Evolutionary conservation across 2,888 invertebrate genomes (phyloP).

Genomic region (Euzophera pinguis): DNA sequence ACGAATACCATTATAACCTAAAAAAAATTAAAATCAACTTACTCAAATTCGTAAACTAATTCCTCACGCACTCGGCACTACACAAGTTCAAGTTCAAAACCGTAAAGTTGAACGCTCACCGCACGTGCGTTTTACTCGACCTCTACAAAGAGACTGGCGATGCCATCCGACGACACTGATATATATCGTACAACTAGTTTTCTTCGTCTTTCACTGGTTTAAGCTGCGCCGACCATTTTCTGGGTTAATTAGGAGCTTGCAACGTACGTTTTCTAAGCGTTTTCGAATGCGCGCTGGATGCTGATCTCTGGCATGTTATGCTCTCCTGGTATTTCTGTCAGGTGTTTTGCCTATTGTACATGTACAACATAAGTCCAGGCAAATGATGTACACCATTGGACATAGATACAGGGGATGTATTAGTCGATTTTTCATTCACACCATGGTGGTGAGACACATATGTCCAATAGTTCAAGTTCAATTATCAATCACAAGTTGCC

Average conservation of each 20-base stretch:
- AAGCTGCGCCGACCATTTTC: constrained; percentile 58
- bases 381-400: too few species aligned
- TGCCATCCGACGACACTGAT: constrained; percentile 46
- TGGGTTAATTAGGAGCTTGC: constrained; percentile 74
- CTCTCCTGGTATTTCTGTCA: constrained; percentile 43
- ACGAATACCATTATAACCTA: too few species aligned
- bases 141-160: constrained; percentile 46
- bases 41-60: constrained; percentile 34
- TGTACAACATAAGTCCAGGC: too few species aligned
- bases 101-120: constrained; percentile 27
- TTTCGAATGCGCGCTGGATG: constrained; percentile 60
- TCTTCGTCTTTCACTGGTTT: constrained; percentile 74
- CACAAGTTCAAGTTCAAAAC: constrained; percentile 36
- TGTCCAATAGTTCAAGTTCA: too few species aligned
- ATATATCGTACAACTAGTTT: constrained; percentile 73
- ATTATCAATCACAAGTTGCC: too few species aligned
- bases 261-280: constrained; percentile 69
- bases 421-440: too few species aligned
- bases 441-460: too few species aligned
- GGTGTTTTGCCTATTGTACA: not conserved
- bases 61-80: constrained; percentile 49
- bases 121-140: constrained; percentile 40
- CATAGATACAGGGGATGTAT: too few species aligned
- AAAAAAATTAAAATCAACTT: constrained; percentile 30
- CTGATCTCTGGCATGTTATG: constrained; percentile 42